phyloP scores from a whole-genome alignment of 2,113 vertebrate genomes.

The Athene cunicularia region DNA sequence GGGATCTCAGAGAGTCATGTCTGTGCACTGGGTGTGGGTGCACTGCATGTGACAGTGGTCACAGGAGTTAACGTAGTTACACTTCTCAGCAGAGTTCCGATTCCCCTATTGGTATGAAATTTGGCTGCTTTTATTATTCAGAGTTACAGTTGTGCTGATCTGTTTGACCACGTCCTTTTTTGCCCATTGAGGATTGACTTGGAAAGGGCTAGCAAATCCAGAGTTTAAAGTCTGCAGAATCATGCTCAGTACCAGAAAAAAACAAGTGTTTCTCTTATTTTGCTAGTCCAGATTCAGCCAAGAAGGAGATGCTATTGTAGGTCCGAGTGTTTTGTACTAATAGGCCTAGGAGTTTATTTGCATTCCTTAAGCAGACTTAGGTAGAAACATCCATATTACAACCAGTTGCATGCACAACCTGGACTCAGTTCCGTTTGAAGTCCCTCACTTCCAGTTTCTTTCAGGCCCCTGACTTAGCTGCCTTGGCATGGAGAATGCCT shows the following conservation, averaged over 20 bases:
- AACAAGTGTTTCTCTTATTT: not conserved
- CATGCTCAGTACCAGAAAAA: not conserved
- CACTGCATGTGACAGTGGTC: not conserved
- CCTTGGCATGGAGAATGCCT: not conserved
- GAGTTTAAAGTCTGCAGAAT: not conserved
- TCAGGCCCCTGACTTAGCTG: not conserved
- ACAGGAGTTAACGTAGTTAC: not conserved
- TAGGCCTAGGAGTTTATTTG: not conserved
- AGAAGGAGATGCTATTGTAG: not conserved
- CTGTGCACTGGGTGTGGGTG: not conserved
- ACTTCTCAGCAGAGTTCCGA: not conserved
- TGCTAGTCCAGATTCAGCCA: not conserved
- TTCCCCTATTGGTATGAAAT: not conserved
- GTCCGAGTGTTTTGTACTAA: not conserved
- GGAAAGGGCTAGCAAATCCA: not conserved
- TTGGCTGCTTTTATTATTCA: not conserved
- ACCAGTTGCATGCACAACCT: not conserved
- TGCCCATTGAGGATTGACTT: not conserved
- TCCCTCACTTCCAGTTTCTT: not conserved
- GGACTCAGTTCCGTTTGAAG: not conserved
- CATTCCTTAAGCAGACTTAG: not conserved
- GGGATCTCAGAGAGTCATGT: not conserved
- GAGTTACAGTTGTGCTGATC: not conserved
- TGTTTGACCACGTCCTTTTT: not conserved
- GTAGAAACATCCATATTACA: not conserved